Evolutionary conservation across 2,888 invertebrate species (phyloP), one percentile per base, ranked within the genome.

Genomic region (Cosmia pyralina): DNA sequence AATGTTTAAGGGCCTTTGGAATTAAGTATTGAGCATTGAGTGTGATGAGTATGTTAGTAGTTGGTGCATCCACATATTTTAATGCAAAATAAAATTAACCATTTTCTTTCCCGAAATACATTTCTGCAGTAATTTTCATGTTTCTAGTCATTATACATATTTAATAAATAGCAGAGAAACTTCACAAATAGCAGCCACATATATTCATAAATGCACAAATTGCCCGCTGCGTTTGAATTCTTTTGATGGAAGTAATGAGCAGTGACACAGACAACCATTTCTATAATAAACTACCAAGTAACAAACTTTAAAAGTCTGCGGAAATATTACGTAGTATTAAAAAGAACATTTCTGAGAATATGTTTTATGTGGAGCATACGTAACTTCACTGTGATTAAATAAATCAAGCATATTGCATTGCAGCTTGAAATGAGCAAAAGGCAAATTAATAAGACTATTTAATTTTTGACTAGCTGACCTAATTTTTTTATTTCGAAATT

Each of bases 161-260:
- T n/a, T 8, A 69, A 59, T 41, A 13, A 15, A 48, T 7, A 17
- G n/a, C n/a, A 48, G 17, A 28, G 60, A 60, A n/a, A n/a, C 15
- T 10, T 38, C 17, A 53, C 22, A 57, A 58, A 48, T 38, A 22
- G 53, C 34, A 65, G 19, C 53, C 62, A 59, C n/a, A 28, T 70
- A 63, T 57, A 53, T 58, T 62, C 62, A 19, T 57, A 62, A 65
- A 19, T 71, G n/a, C 55, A 60, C 57, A 53, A 38, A 77, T 68
- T 58, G 34, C 41, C 19, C n/a, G 64, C n/a, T 69, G 17, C 69
- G 46, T 57, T 46, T 34, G 52, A 66, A 48, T 46, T 53, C 48
- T 70, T 79, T 70, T 63, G 65, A 77, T 22, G 52, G 19, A 70
- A 66, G 52, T 66, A 62, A 70, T 70, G 57, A 70, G 58, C 44